A percentile compares a stretch with the other conserved stretches of the same genome.
These are phyloP conservation scores for Temnothorax ravouxi DNA, from an alignment of 2,888 invertebrate species.

Conservation along the genomic window DNA sequence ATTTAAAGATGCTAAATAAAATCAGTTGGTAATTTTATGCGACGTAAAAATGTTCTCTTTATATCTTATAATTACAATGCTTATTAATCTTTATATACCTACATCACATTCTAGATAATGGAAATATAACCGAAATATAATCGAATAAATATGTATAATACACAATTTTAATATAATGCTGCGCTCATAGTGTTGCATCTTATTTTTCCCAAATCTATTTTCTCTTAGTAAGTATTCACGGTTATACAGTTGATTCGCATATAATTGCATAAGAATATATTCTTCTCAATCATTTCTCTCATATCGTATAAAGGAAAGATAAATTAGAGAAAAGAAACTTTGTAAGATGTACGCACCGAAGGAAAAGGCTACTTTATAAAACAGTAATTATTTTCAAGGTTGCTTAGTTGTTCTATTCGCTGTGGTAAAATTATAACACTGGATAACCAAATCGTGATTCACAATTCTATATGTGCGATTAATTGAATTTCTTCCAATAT, in stretches of 20 bases:
- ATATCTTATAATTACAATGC: neutral
- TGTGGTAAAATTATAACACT: neutral
- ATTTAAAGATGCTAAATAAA: neutral
- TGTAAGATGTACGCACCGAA: neutral
- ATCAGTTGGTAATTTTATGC: neutral
- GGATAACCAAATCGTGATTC: neutral
- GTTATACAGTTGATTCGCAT: neutral
- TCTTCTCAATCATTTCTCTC: neutral
- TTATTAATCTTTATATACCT: neutral
- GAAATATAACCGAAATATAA: neutral
- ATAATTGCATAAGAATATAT: neutral
- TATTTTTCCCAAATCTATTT: neutral
- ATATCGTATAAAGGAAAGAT: neutral
- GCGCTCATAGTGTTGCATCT: neutral
- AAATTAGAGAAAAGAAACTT: neutral
- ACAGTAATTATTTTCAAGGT: neutral
- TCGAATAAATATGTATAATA: neutral
- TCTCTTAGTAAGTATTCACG: neutral
- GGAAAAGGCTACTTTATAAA: neutral
- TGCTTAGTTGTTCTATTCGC: neutral
- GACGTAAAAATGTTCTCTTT: neutral
- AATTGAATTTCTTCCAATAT: neutral
- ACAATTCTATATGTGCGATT: neutral
- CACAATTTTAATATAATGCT: neutral
- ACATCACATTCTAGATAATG: neutral